These are phyloP conservation scores for Ephydatia muelleri DNA, from an alignment of 37 sponge, comb jelly and placozoan genomes.

Conservation along the genomic window DNA sequence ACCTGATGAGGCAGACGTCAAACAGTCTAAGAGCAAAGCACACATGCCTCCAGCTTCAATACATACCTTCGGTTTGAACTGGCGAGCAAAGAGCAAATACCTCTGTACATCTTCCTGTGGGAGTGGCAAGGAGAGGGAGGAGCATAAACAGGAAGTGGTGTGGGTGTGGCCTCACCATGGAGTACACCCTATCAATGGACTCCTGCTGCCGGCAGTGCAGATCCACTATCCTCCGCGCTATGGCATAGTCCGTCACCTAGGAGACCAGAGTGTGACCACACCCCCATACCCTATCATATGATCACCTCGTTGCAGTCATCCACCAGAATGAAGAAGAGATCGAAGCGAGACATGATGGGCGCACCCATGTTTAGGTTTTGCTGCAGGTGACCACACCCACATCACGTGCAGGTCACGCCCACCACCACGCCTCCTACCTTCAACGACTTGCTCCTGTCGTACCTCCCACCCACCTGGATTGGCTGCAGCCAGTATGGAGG, in stretches of 20 bases:
- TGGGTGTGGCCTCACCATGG: slow-evolving; percentile 66
- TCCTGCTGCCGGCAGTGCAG: slow-evolving; percentile 79
- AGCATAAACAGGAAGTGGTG: neutral
- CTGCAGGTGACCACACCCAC: slow-evolving; percentile 27
- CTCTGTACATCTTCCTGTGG: slow-evolving; percentile 92
- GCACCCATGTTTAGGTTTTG: slow-evolving; percentile 95
- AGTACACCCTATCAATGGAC: slow-evolving; percentile 78
- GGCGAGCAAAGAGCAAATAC: slow-evolving; percentile 91
- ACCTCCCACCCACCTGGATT: slow-evolving; percentile 96
- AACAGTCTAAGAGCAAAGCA: too few species aligned
- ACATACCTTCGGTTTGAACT: slow-evolving; percentile 91
- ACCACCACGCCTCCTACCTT: slow-evolving; percentile 38
- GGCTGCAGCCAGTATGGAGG: slow-evolving; percentile 97
- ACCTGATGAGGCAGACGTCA: too few species aligned
- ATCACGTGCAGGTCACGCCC: neutral
- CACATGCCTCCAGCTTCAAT: neutral
- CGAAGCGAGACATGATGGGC: slow-evolving; percentile 98
- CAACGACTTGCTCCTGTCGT: slow-evolving; percentile 94
- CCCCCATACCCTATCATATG: neutral
- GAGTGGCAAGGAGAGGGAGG: neutral
- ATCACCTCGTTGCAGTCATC: slow-evolving; percentile 97
- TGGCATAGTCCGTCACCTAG: slow-evolving; percentile 90
- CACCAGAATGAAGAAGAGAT: slow-evolving; percentile 96
- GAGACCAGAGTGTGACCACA: neutral
- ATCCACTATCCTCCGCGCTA: slow-evolving; percentile 95